Base-by-base conservation (phyloP, 92 coral and sea anemone genomes). In the Muricea muricata region DNA sequence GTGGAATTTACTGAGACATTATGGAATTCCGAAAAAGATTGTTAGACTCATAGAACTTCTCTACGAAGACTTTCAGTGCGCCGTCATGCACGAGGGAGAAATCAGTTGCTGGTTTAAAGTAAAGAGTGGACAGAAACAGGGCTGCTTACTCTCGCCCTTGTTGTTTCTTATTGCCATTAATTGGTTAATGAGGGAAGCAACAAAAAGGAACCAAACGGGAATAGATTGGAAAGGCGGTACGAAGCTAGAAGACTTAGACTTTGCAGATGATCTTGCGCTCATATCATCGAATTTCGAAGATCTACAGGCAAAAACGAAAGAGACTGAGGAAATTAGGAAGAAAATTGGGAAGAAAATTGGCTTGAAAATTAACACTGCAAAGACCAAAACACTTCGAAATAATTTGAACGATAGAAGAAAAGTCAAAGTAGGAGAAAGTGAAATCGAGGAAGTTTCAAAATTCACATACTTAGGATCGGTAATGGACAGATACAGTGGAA, bases 1-100 rank as follows among this genome's bases (percentile, higher is more conserved):
- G 23, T 82, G 67, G 86, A 68, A 82, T 21, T 29, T 21, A 56
- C 57, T 70, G 61, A 56, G 81, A 30, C 86, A 81, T 48, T 81
- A 68, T 45, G 86, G 86, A 31, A 39, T 80, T 26, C 75, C 85
- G 23, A 13, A 73, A 23, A 63, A 80, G 54, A 2, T 61, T 55
- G 46, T 32, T 35, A 21, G 24, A 29, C 24, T 81, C 57, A 81
- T 37, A 4, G 42, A 37, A 37, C 42, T 37, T 9, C 42, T 37
- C 4, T 9, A 37, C 68, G 39, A 57, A 46, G 69, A 42, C 79
- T n/a, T n/a, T n/a, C 46, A 34, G n/a, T 75, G 81, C 26, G 33
- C 33, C 25, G 81, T 75, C 25, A 65, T 75, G 26, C 81, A 75
- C 24, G 65, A 32, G 20, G 66, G 81, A 37, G 29, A 47, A 35